These are phyloP conservation scores for Mimachlamys varia DNA, from an alignment of 2,888 invertebrate species.

Conservation along the genomic window DNA sequence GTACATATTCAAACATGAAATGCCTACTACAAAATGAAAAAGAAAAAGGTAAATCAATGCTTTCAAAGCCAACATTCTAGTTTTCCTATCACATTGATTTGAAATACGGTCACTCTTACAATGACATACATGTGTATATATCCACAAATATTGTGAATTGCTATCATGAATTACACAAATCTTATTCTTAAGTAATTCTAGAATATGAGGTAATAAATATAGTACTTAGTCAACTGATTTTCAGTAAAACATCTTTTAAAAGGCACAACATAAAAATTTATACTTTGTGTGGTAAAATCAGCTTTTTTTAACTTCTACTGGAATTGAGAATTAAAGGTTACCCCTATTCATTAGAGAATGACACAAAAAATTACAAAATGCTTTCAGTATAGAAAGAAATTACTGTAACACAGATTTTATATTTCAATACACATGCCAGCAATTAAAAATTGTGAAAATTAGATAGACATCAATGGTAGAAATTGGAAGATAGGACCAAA, in stretches of 20 bases:
- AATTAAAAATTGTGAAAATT: neutral
- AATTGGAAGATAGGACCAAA: neutral
- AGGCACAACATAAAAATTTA: slow-evolving; percentile 14
- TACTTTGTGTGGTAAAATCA: neutral
- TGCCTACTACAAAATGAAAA: neutral
- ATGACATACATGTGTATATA: no score
- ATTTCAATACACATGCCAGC: neutral
- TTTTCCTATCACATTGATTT: neutral
- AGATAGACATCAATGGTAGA: neutral
- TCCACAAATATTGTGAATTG: neutral
- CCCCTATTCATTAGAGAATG: neutral
- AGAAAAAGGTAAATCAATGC: neutral
- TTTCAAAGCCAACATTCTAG: slow-evolving; percentile 31
- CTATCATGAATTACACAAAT: neutral
- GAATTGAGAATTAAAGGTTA: neutral
- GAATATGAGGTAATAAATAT: slow-evolving; percentile 12
- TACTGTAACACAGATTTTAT: neutral
- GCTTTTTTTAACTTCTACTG: neutral
- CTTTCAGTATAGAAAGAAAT: neutral
- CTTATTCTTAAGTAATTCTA: neutral
- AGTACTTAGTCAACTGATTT: neutral
- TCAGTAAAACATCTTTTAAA: neutral
- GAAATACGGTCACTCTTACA: neutral
- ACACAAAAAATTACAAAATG: no score
- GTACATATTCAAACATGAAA: slow-evolving; percentile 25